These are phyloP conservation scores for Spodoptera litura DNA, from an alignment of 1,140 invertebrate species.

Conservation along the genomic window DNA sequence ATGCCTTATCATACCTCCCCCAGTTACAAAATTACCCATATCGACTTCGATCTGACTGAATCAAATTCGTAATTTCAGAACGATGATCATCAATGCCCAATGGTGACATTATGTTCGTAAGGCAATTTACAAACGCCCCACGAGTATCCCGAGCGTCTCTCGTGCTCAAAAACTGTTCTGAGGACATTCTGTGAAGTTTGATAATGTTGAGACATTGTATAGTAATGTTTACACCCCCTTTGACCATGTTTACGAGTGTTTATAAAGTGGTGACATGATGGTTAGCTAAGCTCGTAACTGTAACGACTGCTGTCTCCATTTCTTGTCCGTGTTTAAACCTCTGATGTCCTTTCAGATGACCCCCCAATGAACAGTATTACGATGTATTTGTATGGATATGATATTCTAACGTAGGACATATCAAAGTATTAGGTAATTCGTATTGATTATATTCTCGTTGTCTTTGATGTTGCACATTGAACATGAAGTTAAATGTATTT, in stretches of 20 bases:
- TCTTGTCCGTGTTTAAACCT: conserved; percentile 34
- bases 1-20: not conserved
- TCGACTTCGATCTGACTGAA: not conserved
- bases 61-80: not conserved
- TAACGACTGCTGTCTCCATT: conserved; percentile 10
- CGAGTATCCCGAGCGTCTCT: not conserved
- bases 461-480: conserved; percentile 52
- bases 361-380: conserved; percentile 38
- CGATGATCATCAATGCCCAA: not conserved
- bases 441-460: conserved; percentile 45
- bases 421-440: conserved; percentile 45
- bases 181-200: conserved; percentile 40
- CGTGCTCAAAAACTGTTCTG: not conserved
- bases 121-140: conserved; percentile 17
- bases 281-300: conserved; percentile 5
- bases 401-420: conserved; percentile 45
- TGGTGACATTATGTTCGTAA: conserved; percentile 1
- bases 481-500: conserved; percentile 45
- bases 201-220: conserved; percentile 31
- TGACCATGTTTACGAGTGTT: conserved; percentile 28
- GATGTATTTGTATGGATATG: conserved; percentile 43
- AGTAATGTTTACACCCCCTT: conserved; percentile 31
- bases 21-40: too few species aligned
- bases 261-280: conserved; percentile 3
- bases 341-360: conserved; percentile 41